Base-by-base conservation (phyloP, 2,888 invertebrate species). In the Latrodectus elegans region DNA sequence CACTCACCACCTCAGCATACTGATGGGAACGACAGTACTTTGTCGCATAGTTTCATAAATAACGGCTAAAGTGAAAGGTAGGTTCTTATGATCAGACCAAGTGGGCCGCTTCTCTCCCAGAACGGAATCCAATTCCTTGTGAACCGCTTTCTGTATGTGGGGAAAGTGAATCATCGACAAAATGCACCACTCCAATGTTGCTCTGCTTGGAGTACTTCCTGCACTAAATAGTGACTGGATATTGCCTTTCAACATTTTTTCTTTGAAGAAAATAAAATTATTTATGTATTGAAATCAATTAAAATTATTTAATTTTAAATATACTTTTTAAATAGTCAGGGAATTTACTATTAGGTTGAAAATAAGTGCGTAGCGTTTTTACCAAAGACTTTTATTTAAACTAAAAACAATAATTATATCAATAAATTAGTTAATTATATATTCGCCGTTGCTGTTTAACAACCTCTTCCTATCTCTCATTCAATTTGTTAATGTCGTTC, bases 61-160 rank as follows among this genome's bases (percentile, higher is more conserved):
- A 10, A 96, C 93, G 0, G 96, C 96, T 91, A 96, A 96, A 87
- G 95, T 94, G 91, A 96, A 97, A 0, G 96, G 96, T 94, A 97
- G 94, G 78, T 95, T 96, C 92, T 92, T 89, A 91, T 94, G 93
- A 90, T 95, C 95, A 26, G 92, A 92, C 11, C 95, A 91, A 0
- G 92, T 91, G 0, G 95, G 95, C 81, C n/a, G 49, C 49, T 94
- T 92, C 14, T 93, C 92, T 2, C 95, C 95, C 0, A 95, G 92
- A 71, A 94, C 93, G n/a, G 92, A 91, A 90, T 95, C 94, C 74
- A 95, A 92, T 91, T 95, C 95, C 6, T 92, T 90, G 67, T 94
- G 95, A 11, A 95, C 92, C 84, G 93, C 92, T 64, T 91, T 92
- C 90, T 95, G 94, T 64, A 95, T 93, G 1, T 94, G 92, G 0